phyloP scores from a whole-genome alignment of 92 coral and sea anemone genomes.

The Epizoanthus stellaris region DNA sequence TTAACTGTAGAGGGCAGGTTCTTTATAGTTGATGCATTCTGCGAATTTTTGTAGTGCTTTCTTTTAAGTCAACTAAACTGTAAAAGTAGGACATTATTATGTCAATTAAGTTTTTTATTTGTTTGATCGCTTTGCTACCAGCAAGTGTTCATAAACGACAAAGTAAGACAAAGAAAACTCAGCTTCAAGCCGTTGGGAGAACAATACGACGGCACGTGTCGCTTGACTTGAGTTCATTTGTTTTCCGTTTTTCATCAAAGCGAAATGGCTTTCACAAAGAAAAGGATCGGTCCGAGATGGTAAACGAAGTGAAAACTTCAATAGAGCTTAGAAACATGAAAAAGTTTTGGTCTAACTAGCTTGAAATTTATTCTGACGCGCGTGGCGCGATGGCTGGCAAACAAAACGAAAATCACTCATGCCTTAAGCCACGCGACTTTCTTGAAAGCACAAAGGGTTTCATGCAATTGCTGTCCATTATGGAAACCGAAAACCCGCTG shows the following conservation, averaged over 20 bases:
- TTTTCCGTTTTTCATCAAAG: background rate
- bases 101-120: conserved; percentile 19
- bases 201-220: conserved; percentile 45
- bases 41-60: background rate
- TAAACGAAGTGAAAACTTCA: background rate
- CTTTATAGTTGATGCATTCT: background rate
- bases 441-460: conserved; percentile 25
- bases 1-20: background rate
- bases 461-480: conserved; percentile 7
- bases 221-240: background rate
- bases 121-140: conserved; percentile 34
- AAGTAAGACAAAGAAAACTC: conserved; percentile 1
- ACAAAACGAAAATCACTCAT: conserved; percentile 30
- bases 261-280: background rate
- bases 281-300: background rate
- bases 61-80: background rate
- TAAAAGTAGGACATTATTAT: background rate
- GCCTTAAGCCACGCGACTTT: conserved; percentile 48
- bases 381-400: conserved; percentile 1
- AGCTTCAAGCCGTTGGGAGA: conserved; percentile 10
- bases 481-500: conserved; percentile 26
- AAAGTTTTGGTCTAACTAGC: too few species aligned
- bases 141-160: conserved; percentile 39
- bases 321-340: background rate
- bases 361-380: conserved; percentile 3